Conservation (phyloP, 2,888 invertebrate species). For the Chromoteleia sp. region DNA sequence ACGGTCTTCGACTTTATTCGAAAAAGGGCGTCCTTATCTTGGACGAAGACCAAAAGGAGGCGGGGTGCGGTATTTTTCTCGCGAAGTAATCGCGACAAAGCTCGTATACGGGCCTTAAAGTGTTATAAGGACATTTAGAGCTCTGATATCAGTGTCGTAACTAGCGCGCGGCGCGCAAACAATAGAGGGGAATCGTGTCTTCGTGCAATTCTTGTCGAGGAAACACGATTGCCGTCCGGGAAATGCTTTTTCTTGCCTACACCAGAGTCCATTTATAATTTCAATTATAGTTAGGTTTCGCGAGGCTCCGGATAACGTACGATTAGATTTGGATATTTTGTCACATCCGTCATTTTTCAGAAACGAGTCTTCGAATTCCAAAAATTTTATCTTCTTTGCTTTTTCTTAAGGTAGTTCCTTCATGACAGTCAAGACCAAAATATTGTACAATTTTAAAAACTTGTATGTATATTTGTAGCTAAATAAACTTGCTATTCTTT, state of each 20-base stretch:
- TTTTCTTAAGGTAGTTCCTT: too few relatives aligned
- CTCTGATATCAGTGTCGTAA: conserved; percentile 63
- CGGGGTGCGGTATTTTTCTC: conserved; percentile 53
- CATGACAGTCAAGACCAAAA: too few relatives aligned
- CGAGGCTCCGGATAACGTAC: conserved; percentile 36
- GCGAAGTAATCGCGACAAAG: conserved; percentile 63
- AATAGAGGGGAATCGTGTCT: conserved; percentile 60
- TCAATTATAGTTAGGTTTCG: conserved; percentile 61
- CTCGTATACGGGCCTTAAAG: conserved; percentile 68
- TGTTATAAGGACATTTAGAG: conserved; percentile 63
- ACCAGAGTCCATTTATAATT: conserved; percentile 60
- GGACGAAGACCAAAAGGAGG: conserved; percentile 54
- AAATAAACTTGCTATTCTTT: too few relatives aligned
- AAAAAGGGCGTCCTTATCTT: conserved; percentile 58
- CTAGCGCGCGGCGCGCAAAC: conserved; percentile 57
- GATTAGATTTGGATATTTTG: conserved; percentile 26
- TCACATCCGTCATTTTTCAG: conserved; percentile 12
- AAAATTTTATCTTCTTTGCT: neutral
- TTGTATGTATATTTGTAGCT: too few relatives aligned
- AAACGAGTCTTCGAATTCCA: too few relatives aligned
- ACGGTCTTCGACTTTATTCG: conserved; percentile 44
- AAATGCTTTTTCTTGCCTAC: conserved; percentile 32
- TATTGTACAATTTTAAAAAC: too few relatives aligned
- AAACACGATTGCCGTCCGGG: conserved; percentile 50
- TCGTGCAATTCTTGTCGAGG: conserved; percentile 59